Conservation (phyloP, 2,888 invertebrate species). For the Cryptus viduatorius region DNA sequence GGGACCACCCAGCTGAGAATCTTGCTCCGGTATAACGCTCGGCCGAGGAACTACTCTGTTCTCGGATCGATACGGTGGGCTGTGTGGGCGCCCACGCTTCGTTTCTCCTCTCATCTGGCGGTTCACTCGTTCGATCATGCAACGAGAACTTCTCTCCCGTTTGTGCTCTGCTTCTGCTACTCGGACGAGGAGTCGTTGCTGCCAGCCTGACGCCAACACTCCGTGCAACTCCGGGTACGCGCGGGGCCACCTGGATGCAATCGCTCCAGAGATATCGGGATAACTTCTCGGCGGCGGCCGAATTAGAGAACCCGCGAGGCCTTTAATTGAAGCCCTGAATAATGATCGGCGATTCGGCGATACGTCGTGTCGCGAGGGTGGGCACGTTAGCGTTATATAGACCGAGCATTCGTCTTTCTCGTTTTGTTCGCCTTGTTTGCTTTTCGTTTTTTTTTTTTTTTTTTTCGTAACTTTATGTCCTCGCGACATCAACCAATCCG, state of each 20-base stretch:
- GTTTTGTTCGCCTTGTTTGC: neutral
- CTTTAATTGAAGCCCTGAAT: constrained; percentile 84
- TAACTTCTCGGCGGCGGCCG: constrained; percentile 80
- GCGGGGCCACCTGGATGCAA: constrained; percentile 80
- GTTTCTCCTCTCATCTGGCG: constrained; percentile 56
- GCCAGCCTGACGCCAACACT: constrained; percentile 54
- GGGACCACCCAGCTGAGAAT: constrained; percentile 81
- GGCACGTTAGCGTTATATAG: constrained; percentile 50
- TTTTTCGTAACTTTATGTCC: neutral
- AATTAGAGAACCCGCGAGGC: constrained; percentile 81
- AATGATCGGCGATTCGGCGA: constrained; percentile 82
- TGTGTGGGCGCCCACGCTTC: constrained; percentile 79
- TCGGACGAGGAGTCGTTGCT: constrained; percentile 44
- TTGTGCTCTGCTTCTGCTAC: constrained; percentile 29
- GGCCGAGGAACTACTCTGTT: constrained; percentile 75
- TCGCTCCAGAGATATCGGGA: constrained; percentile 82
- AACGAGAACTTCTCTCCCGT: constrained; percentile 68
- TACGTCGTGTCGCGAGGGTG: constrained; percentile 77
- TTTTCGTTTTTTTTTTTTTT: constrained; percentile 21
- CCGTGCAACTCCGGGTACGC: constrained; percentile 42
- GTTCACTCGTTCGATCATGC: constrained; percentile 76
- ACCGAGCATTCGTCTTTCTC: constrained; percentile 1
- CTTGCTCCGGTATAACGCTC: constrained; percentile 58
- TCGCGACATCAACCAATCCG: constrained; percentile 8
- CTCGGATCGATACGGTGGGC: constrained; percentile 81